Percentiles rank a stretch among this genome's conserved stretches.
Evolutionary conservation across 1,140 invertebrate species (phyloP).

Genomic region (Papilio dardanus): DNA sequence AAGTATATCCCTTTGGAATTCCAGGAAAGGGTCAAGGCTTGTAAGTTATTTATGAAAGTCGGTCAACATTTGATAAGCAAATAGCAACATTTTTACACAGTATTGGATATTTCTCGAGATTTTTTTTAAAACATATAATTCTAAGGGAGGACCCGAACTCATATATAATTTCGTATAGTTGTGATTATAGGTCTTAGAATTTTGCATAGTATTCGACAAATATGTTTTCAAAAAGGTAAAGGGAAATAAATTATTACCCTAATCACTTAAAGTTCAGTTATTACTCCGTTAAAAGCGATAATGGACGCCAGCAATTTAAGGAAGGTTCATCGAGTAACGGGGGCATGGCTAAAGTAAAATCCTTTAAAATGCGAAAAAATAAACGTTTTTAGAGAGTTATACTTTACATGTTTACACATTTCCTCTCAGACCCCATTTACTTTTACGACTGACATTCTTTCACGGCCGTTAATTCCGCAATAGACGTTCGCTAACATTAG

Average conservation of each 20-base stretch:
- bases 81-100: neutral
- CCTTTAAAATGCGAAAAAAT: constrained; percentile 11
- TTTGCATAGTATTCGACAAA: neutral
- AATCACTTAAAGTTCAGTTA: neutral
- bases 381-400: constrained; percentile 9
- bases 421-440: constrained; percentile 24
- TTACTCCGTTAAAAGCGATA: neutral
- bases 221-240: neutral
- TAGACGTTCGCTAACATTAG: constrained; percentile 18
- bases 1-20: neutral
- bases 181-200: neutral
- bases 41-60: neutral
- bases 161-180: neutral
- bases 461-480: constrained; percentile 20
- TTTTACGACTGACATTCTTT: constrained; percentile 25
- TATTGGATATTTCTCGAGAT: neutral
- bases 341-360: neutral
- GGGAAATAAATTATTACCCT: neutral
- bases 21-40: neutral
- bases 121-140: too few species aligned
- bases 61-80: neutral
- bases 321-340: neutral
- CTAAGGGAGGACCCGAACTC: too few species aligned
- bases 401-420: constrained; percentile 26
- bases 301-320: neutral